A percentile compares a stretch with the other conserved stretches of the same genome.
Evolutionary conservation across 2,113 vertebrate genomes (phyloP).

Genomic region (Elaphurus davidianus): DNA sequence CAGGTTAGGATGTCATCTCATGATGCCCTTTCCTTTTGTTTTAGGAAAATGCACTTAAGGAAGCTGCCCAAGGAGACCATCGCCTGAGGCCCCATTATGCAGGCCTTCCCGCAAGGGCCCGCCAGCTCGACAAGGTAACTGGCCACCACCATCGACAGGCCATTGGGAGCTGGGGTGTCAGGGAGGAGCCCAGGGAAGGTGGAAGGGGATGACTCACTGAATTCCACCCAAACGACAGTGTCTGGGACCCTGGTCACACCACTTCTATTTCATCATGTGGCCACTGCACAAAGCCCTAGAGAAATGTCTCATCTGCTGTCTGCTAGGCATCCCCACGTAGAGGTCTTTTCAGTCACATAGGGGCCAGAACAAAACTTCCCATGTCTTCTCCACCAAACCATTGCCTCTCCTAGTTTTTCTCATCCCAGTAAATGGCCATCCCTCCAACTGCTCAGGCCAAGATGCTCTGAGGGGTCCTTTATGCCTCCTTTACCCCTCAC

Average conservation of each 20-base stretch:
- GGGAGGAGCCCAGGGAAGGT: neutral
- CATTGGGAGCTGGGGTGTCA: accelerated
- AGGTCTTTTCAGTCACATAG: accelerated
- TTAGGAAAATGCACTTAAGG: conserved; percentile 90
- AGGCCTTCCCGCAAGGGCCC: conserved; percentile 77
- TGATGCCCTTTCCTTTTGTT: neutral
- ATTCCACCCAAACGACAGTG: accelerated
- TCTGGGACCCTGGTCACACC: neutral
- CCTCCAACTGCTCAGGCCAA: neutral
- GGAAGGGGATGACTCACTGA: neutral
- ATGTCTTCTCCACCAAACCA: no score
- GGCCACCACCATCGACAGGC: accelerated
- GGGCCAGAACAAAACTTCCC: neutral
- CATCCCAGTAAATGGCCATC: neutral
- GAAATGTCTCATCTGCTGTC: accelerated
- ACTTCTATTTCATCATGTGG: accelerated
- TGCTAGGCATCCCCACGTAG: neutral
- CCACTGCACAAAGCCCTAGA: accelerated
- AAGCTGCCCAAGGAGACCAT: conserved; percentile 82
- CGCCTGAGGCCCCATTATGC: conserved; percentile 85
- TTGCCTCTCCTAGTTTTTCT: neutral
- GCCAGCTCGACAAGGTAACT: conserved; percentile 88
- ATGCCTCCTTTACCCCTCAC: accelerated
- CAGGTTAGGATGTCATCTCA: neutral
- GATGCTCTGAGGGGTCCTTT: neutral